Percentiles rank a stretch among this genome's conserved stretches.
Conservation (phyloP, 2,888 invertebrate species). For the Furcula furcula region DNA sequence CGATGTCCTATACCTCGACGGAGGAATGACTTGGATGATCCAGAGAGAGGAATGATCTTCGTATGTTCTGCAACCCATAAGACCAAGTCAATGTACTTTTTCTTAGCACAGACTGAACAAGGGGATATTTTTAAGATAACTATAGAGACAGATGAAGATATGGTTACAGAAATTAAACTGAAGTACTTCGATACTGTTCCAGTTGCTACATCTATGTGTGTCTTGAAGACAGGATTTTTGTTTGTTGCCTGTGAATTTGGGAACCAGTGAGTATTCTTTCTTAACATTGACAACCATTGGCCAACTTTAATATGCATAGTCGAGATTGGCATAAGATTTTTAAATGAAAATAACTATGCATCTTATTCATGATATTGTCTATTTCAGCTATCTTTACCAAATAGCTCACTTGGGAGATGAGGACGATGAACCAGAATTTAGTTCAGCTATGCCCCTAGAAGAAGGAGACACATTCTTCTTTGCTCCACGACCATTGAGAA, state of each 20-base stretch:
- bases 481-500: slow-evolving; percentile 94
- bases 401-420: slow-evolving; percentile 98
- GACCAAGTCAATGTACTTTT: slow-evolving; percentile 99
- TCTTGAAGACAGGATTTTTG: slow-evolving; percentile 98
- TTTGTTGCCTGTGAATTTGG: slow-evolving; percentile 99
- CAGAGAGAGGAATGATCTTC: slow-evolving; percentile 99
- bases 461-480: slow-evolving; percentile 99
- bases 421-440: slow-evolving; percentile 98
- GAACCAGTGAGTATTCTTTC: slow-evolving; percentile 93
- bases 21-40: slow-evolving; percentile 98
- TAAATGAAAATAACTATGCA: not conserved
- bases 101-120: slow-evolving; percentile 99
- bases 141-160: slow-evolving; percentile 97
- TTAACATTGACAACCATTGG: no score
- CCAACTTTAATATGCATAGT: not conserved
- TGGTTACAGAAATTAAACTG: slow-evolving; percentile 98
- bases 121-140: slow-evolving; percentile 95
- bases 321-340: not conserved
- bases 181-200: slow-evolving; percentile 99
- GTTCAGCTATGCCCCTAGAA: slow-evolving; percentile 98
- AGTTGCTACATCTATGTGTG: slow-evolving; percentile 97
- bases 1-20: slow-evolving; percentile 98
- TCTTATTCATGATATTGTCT: not conserved
- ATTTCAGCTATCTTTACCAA: slow-evolving; percentile 93
- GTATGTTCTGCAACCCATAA: slow-evolving; percentile 99